Evolutionary conservation across 2,113 vertebrate genomes (phyloP).

Genomic region (Pollimyrus isidori): DNA sequence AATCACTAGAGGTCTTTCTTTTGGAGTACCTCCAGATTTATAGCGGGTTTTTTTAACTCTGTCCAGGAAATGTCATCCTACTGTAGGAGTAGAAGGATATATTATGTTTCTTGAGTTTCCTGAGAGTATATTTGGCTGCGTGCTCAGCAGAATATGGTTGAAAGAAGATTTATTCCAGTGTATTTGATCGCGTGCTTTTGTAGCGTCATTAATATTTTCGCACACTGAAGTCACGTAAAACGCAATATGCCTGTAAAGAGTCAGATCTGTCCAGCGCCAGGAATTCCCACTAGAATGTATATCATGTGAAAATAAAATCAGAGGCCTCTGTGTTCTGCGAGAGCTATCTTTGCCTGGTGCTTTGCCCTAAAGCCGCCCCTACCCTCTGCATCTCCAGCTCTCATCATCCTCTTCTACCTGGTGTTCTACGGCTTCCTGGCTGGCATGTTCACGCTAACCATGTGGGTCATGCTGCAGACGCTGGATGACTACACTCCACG

Average conservation of each 20-base stretch:
- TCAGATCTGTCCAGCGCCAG: neutral
- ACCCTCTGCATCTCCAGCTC: slow-evolving; percentile 55
- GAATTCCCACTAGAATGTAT: neutral
- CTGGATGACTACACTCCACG: slow-evolving; percentile 78
- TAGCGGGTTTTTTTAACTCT: neutral
- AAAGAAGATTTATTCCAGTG: neutral
- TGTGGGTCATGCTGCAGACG: slow-evolving; percentile 96
- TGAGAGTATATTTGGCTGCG: neutral
- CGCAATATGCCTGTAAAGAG: neutral
- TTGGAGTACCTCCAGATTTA: neutral
- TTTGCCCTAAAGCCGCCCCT: neutral
- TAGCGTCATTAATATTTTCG: neutral
- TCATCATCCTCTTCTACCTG: slow-evolving; percentile 91
- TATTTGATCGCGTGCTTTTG: neutral
- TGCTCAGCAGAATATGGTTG: neutral
- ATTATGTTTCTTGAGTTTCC: neutral
- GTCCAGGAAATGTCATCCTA: neutral
- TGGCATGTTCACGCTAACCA: slow-evolving; percentile 84
- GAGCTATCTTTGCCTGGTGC: neutral
- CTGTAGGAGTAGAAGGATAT: neutral
- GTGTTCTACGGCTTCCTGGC: slow-evolving; percentile 94
- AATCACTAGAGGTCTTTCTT: slow-evolving; percentile 8
- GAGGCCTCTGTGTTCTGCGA: neutral
- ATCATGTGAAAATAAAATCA: neutral
- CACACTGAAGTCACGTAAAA: neutral